Conservation (phyloP, 2,113 vertebrate species). For the Mastomys coucha region DNA sequence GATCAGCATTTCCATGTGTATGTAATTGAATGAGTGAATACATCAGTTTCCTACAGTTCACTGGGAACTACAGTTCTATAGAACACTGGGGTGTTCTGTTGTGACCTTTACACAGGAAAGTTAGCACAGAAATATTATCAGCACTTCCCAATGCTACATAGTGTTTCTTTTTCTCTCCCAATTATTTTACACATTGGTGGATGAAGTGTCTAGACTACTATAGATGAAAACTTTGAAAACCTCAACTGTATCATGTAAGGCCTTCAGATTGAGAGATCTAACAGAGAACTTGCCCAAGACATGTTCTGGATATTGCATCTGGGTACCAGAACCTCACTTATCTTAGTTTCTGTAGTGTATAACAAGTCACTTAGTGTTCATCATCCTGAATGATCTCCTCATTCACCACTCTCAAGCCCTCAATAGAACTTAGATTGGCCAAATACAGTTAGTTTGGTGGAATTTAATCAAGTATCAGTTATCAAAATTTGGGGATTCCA, state of each 20-base stretch:
- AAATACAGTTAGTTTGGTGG: slow-evolving; percentile 31
- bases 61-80: too few relatives aligned
- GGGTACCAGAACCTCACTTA: neutral
- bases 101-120: neutral
- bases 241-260: neutral
- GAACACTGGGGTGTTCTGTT: neutral
- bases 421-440: neutral
- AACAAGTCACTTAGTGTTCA: neutral
- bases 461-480: slow-evolving; percentile 26
- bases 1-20: neutral
- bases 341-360: neutral
- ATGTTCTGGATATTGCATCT: neutral
- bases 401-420: neutral
- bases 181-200: neutral
- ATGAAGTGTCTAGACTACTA: slow-evolving; percentile 11
- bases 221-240: neutral
- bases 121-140: neutral
- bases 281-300: neutral
- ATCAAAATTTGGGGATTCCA: neutral
- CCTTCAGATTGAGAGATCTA: neutral
- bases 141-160: neutral
- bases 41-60: neutral
- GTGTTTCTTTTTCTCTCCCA: neutral
- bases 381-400: neutral
- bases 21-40: neutral